Evolutionary conservation across 1,140 invertebrate genomes (phyloP), one percentile per base, ranked within the genome.

Genomic region (Tetramorium simillimum): DNA sequence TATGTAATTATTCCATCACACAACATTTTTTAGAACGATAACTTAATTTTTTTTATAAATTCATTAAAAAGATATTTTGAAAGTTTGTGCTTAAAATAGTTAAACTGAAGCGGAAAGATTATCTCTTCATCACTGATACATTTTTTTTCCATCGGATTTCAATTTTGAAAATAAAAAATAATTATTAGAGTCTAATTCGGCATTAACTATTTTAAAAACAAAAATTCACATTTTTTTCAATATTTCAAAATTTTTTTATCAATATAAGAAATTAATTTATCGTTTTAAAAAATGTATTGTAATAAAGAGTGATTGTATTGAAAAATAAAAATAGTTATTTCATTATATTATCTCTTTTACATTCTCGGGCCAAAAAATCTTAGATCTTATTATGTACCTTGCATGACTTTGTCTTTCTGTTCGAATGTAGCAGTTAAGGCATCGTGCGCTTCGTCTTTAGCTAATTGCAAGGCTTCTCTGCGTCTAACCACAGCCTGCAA

Each of bases 401-500:
- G 95, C 82, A 95, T 90, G 46, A 95, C 91, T 93, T 95, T 95
- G 77, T 96, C 95, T 91, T 97, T 97, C 94, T 97, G 95, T 89
- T 96, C 93, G 82, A 95, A 87, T 95, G 96, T 92, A 90, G 96
- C 86, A 16, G 95, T 92, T 3, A 97, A 93, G 88, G 94, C 95
- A 56, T 97, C 97, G 88, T 97, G 96, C 24, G 97, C 96, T 91
- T 96, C 96, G 91, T 98, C 97, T 72, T 97, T 94, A 63, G 97
- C 95, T 16, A 97, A 95, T 92, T 98, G 97, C 82, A 98, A 92
- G 21, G 97, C 96, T 93, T 98, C 97, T 82, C 97, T 97, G 88
- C 97, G 97, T 89, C 96, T 96, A 89, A 97, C 97, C 37, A 98
- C 96, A 89, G 96, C 96, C 94, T 98, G 97, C 51, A 98, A 92